Percentiles rank a stretch among this genome's conserved stretches.
Conservation (phyloP, 2,888 invertebrate genomes). For the Scaptomyza flava region DNA sequence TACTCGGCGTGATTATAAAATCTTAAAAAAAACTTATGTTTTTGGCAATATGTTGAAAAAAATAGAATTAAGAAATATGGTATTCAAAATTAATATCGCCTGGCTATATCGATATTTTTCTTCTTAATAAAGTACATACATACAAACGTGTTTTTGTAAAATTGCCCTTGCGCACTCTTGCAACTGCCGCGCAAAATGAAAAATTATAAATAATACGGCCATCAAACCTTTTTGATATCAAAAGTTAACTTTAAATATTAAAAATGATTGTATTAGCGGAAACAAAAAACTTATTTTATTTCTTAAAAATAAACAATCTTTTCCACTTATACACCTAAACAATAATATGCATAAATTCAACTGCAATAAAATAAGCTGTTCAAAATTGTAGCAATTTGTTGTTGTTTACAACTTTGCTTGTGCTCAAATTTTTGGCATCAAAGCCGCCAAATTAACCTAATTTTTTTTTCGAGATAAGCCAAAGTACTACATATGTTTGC, state of each 20-base stretch:
- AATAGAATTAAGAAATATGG: neutral
- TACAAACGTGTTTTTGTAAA: neutral
- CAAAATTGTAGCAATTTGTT: constrained; percentile 27
- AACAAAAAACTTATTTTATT: too few species aligned
- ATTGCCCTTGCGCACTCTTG: constrained; percentile 7
- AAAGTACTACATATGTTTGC: too few species aligned
- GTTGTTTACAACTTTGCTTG: constrained; percentile 66
- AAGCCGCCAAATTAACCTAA: too few species aligned
- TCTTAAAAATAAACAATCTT: too few species aligned
- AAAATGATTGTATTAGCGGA: too few species aligned
- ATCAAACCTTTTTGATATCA: too few species aligned
- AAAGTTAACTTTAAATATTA: too few species aligned
- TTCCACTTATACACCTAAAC: too few species aligned
- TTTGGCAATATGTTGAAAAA: neutral
- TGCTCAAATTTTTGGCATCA: constrained; percentile 41
- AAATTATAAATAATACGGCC: neutral
- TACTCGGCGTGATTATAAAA: neutral
- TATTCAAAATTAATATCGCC: neutral
- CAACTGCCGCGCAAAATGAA: constrained; percentile 1
- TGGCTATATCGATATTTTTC: neutral
- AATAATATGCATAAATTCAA: constrained; percentile 12
- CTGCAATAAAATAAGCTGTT: constrained; percentile 22
- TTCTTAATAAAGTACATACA: neutral
- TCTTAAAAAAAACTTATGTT: too few species aligned
- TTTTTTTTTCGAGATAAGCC: too few species aligned